Evolutionary conservation across 2,797 vertebrate species (phyloP).

Genomic region (Atherinosoma microstoma): DNA sequence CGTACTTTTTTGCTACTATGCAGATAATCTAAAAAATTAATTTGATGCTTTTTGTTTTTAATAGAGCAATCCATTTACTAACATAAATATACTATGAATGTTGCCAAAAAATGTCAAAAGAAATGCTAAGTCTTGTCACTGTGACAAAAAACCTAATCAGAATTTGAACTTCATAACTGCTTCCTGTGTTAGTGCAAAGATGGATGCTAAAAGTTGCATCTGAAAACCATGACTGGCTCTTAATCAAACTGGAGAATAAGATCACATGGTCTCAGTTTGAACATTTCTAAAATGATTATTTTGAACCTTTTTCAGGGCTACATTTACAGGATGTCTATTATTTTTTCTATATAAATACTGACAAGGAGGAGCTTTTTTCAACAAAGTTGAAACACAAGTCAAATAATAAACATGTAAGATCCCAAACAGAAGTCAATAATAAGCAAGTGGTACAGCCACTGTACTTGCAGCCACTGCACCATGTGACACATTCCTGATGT

Average conservation of each 20-base stretch:
- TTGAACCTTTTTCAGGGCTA: not conserved
- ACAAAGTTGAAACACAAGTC: not conserved
- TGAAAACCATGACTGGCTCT: slow-evolving; percentile 14
- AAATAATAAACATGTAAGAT: not conserved
- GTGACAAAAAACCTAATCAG: not conserved
- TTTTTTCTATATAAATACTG: not conserved
- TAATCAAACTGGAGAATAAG: slow-evolving; percentile 18
- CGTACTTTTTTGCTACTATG: not conserved
- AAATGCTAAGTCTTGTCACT: slow-evolving; percentile 1
- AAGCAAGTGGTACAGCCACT: slow-evolving; percentile 3
- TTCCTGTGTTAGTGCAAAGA: not conserved
- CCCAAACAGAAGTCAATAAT: not conserved
- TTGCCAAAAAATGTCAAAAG: slow-evolving; percentile 9
- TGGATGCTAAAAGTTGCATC: slow-evolving; percentile 1
- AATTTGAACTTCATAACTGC: slow-evolving; percentile 15
- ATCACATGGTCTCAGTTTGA: slow-evolving; percentile 35
- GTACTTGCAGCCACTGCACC: slow-evolving; percentile 23
- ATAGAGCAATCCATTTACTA: not conserved
- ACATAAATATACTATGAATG: not conserved
- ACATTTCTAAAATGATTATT: slow-evolving; percentile 13
- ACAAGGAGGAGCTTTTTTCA: too few species aligned
- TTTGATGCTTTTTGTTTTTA: not conserved
- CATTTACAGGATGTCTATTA: not conserved
- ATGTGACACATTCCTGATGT: slow-evolving; percentile 72
- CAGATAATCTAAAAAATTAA: not conserved